Conservation (phyloP, 2,888 invertebrate genomes). For the Silvanus unidentatus region DNA sequence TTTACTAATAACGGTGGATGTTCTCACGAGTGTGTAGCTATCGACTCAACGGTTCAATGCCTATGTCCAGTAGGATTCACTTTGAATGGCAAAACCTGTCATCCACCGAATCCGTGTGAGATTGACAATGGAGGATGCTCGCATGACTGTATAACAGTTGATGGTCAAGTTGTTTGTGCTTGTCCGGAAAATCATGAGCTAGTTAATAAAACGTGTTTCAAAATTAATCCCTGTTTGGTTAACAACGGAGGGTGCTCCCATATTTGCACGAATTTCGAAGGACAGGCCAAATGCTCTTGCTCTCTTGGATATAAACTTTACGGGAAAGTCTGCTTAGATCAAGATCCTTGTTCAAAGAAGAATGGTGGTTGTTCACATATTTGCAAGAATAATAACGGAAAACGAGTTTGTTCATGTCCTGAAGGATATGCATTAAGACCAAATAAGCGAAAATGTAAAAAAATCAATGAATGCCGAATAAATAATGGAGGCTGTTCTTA, state of each 20-base stretch:
- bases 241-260: slow-evolving; percentile 50
- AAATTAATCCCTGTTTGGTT: slow-evolving; percentile 45
- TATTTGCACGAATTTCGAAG: slow-evolving; percentile 48
- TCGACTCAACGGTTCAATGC: slow-evolving; percentile 39
- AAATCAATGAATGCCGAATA: slow-evolving; percentile 54
- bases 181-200: slow-evolving; percentile 47
- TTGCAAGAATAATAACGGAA: slow-evolving; percentile 41
- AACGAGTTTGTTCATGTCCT: slow-evolving; percentile 52
- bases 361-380: slow-evolving; percentile 48
- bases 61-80: slow-evolving; percentile 45
- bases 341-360: slow-evolving; percentile 41
- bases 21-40: slow-evolving; percentile 49
- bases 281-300: slow-evolving; percentile 51
- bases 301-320: slow-evolving; percentile 31
- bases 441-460: slow-evolving; percentile 45
- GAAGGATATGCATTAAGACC: slow-evolving; percentile 46
- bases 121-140: slow-evolving; percentile 46
- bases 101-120: slow-evolving; percentile 35
- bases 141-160: slow-evolving; percentile 48
- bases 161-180: slow-evolving; percentile 48
- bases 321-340: slow-evolving; percentile 42
- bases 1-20: slow-evolving; percentile 54
- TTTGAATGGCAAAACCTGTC: slow-evolving; percentile 31
- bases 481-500: slow-evolving; percentile 61
- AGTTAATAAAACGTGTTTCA: slow-evolving; percentile 36